phyloP scores from a whole-genome alignment of 1,140 invertebrate species.

The Colletes gigas region DNA sequence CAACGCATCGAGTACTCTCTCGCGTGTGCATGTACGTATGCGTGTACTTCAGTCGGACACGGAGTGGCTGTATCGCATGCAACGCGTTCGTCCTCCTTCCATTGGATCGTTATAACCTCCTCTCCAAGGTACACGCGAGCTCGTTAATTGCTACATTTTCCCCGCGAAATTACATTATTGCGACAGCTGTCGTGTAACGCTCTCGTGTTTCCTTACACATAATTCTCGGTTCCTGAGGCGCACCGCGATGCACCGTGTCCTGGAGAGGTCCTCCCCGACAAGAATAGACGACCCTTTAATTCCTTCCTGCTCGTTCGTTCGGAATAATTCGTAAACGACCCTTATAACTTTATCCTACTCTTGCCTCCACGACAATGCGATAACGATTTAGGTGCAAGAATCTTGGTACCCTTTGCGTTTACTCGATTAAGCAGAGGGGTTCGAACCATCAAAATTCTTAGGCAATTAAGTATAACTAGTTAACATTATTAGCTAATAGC shows the following conservation, averaged over 20 bases:
- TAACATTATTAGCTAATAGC: too few species aligned
- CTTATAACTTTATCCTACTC: neutral
- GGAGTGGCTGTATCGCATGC: conserved; percentile 30
- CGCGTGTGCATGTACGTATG: neutral
- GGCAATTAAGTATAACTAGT: too few species aligned
- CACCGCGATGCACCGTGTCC: neutral
- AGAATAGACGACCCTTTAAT: conserved; percentile 18
- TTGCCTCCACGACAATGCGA: too few species aligned
- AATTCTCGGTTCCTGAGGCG: conserved; percentile 49
- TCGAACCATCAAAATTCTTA: too few species aligned
- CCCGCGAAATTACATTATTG: conserved; percentile 67
- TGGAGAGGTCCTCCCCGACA: neutral
- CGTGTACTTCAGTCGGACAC: conserved; percentile 15
- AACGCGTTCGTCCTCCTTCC: conserved; percentile 40
- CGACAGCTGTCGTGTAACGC: conserved; percentile 59
- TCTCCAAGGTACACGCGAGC: conserved; percentile 42
- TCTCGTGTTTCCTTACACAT: conserved; percentile 47
- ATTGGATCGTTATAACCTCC: conserved; percentile 36
- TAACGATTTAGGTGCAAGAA: too few species aligned
- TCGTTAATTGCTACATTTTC: conserved; percentile 70
- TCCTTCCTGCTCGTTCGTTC: neutral
- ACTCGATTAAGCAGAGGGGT: too few species aligned
- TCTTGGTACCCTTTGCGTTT: too few species aligned
- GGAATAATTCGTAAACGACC: too few species aligned
- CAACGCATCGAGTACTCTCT: conserved; percentile 6